Conservation (phyloP, 2,113 vertebrate genomes). For the Budorcas taxicolor region DNA sequence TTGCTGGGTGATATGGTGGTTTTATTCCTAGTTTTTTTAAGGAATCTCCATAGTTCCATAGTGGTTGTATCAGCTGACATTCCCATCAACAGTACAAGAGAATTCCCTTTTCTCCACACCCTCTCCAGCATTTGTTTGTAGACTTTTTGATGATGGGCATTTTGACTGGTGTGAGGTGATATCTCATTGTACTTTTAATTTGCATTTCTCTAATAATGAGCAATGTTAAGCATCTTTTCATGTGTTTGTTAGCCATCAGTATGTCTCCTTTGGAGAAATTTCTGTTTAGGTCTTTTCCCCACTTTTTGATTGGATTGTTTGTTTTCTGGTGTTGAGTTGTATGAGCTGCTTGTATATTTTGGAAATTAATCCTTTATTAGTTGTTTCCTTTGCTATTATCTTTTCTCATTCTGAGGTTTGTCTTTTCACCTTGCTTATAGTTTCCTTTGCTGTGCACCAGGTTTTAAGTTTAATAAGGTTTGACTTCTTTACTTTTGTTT, state of each 20-base stretch:
- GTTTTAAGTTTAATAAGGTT: background rate
- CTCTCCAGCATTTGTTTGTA: background rate
- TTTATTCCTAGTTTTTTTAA: background rate
- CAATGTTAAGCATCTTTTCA: background rate
- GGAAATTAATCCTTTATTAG: background rate
- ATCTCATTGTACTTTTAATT: background rate
- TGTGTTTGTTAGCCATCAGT: background rate
- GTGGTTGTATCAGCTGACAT: background rate
- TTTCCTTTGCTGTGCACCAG: background rate
- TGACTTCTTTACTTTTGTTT: background rate
- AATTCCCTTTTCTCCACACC: background rate
- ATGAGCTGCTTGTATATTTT: background rate
- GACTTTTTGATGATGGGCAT: background rate
- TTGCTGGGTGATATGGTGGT: background rate
- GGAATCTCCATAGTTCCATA: background rate
- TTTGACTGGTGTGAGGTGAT: rapidly evolving
- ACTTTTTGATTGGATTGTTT: background rate
- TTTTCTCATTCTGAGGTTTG: background rate
- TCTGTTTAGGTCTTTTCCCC: background rate
- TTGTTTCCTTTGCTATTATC: background rate
- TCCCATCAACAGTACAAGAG: background rate
- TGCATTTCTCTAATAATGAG: background rate
- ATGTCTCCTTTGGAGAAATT: background rate
- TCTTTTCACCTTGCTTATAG: background rate
- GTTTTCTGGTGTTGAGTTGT: background rate